Evolutionary conservation across 2,113 vertebrate species (phyloP), one percentile per base, ranked within the genome.

Genomic region (Tyto alba): DNA sequence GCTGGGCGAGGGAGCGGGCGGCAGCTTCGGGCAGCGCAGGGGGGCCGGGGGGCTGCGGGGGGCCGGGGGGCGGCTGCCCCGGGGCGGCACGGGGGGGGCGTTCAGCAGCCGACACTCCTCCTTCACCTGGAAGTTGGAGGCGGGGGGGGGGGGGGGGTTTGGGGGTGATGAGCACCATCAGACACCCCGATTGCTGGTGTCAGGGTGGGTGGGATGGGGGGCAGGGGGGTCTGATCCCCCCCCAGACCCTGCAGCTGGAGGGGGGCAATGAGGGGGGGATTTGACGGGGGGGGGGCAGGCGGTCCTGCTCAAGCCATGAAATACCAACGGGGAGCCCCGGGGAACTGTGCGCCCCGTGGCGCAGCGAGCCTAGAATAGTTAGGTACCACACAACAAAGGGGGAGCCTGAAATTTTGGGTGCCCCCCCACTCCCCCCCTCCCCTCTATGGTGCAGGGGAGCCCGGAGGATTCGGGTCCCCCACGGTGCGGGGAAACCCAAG

Each of bases 51-150:
- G 90, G 74, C 87, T 94, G 95, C 79, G 50, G 75, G 88, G 34
- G 0, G 13, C 69, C 1, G 78, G 67, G 85, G 78, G 94, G 96
- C 98, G 98, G 81, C 94, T 10, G 57, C 98, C 99, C 73, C 99
- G 98, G 30, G 99, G 99, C 6, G 99, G 99, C 71, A 99, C 98
- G 0, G 99, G 99, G 32, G 99, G 99, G 7, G 99, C 99, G 1
- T 99, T 99, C 93, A 99, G 98, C 95, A 99, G 98, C 73, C 99
- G 99, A 57, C 99, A 99, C 95, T 99, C 99, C 96, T 99, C 99
- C 97, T 98, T 99, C 95, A 99, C 99, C 99, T 99, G 96, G 0
- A 73, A 34, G 6, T n/a, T n/a, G n/a, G n/a, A n/a, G n/a, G n/a
- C n/a, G n/a, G n/a, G n/a, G n/a, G n/a, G n/a, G n/a, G n/a, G n/a